Evolutionary conservation across 2,888 invertebrate genomes (phyloP), one percentile per base, ranked within the genome.

Genomic region (Ramazzottius varieornatus): DNA sequence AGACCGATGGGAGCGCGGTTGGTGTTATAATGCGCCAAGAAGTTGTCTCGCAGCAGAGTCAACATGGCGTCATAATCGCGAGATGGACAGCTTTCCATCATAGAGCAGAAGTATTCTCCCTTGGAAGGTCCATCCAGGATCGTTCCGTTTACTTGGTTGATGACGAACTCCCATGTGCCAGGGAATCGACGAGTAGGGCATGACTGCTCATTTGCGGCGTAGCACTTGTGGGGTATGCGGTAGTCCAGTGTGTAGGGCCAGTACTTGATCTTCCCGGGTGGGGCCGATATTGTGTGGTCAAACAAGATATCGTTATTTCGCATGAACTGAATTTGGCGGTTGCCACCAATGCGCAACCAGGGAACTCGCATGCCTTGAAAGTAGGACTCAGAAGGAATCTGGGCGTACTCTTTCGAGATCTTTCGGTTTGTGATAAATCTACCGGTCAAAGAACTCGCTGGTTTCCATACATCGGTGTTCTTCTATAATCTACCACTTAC

Each of bases 181-280:
- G 54, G 54, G 29, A 54, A 54, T 13, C 29, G 20, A 24, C 54
- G 54, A 24, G 54, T 54, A 4, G 54, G 54, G 24, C 54, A 54
- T 8, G 54, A 54, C 29, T 54, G 54, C 16, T 54, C 54, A 24
- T 54, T 54, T 4, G 54, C 13, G 20, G 54, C 13, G 4, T 24
- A 24, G 4, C 54, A 54, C 8, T 29, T 16, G 29, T 54, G 54
- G n/a, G 54, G 54, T 24, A 54, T 54, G 13, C 54, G 13, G 54
- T 54, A 54, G 54, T 54, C 54, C 54, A 54, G 54, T 8, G 54
- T 54, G 54, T 54, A 54, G 54, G 54, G 54, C 54, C 54, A 54
- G 54, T 24, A 24, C 29, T 54, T 54, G 54, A 29, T 24, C 16
- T 4, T 16, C 20, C 54, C 29, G 54, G 54, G 54, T 24, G 54